Base-by-base conservation (phyloP, 2,888 invertebrate genomes). In the Eutolmus rufibarbis region DNA sequence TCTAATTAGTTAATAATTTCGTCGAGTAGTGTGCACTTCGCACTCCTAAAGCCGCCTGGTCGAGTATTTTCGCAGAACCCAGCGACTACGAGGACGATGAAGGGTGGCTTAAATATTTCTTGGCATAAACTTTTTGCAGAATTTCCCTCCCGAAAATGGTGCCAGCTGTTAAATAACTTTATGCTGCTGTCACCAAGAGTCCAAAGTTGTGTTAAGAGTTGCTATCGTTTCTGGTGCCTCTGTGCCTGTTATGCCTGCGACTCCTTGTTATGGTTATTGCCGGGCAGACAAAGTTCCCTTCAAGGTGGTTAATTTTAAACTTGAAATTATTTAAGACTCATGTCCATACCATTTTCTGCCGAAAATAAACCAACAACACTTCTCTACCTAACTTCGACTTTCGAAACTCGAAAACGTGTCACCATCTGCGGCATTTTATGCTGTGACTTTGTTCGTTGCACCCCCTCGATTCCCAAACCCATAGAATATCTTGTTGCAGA, bases 201-300 rank as follows among this genome's bases (percentile, higher is more conserved):
- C 43, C 74, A 85, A 85, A 34, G 43, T 85, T 56, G 56, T 37
- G 74, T 85, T 74, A 12, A n/a, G 19, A 28, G 76, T 56, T 82
- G 82, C 57, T 37, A 57, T 14, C 40, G 37, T 37, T 66, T 31
- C 57, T 57, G 19, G 37, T 66, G 43, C 79, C 43, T 37, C 37
- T 79, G 43, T 37, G 31, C 28, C 43, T 8, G 23, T 23, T 74
- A 16, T 40, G 14, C 34, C 43, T 85, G 28, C 74, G 74, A 85
- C 46, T 85, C 74, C 51, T 74, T 74, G 85, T 85, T 85, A 85
- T 85, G 74, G 85, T 85, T 85, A 85, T 85, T 74, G 43, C 43
- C 31, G 74, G 85, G 74, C 85, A 85, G 85, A 85, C 85, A 85
- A 85, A 85, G 85, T 85, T 85, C 57, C 74, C 46, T 85, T 85